Percentiles rank a stretch among this genome's conserved stretches.
phyloP scores from a whole-genome alignment of 2,888 invertebrate species.

The Seira musarum region DNA sequence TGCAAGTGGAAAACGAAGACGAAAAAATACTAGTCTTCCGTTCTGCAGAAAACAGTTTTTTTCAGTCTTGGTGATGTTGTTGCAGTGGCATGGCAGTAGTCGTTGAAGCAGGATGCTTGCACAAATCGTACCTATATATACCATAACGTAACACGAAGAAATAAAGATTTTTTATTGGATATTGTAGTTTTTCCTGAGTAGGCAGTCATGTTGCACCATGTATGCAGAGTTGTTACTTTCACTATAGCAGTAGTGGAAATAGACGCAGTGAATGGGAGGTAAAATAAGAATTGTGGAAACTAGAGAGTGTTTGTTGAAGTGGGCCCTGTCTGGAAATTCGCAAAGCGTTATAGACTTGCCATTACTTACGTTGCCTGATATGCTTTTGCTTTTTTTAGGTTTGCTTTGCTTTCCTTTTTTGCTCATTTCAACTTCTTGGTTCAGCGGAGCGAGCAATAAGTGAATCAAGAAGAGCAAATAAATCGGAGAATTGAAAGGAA shows the following conservation, averaged over 20 bases:
- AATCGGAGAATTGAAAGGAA: slow-evolving; percentile 38
- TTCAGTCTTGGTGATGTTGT: background rate
- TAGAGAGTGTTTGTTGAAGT: background rate
- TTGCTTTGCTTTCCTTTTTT: slow-evolving; percentile 12
- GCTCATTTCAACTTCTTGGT: slow-evolving; percentile 57
- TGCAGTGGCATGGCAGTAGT: background rate
- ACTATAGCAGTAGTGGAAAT: no score
- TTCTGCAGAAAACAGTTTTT: background rate
- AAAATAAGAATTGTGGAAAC: background rate
- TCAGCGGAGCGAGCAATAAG: slow-evolving; percentile 56
- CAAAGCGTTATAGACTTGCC: no score
- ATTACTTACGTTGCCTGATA: background rate
- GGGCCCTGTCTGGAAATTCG: background rate
- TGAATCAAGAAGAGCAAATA: slow-evolving; percentile 54
- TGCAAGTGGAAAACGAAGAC: background rate
- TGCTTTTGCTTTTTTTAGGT: background rate
- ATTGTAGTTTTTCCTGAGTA: background rate
- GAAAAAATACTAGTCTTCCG: background rate
- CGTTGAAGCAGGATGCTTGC: background rate
- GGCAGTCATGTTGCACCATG: background rate
- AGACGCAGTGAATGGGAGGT: background rate
- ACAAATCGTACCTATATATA: no score
- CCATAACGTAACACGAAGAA: background rate
- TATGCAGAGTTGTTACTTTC: background rate
- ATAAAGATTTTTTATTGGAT: background rate